These are phyloP conservation scores for Labeo catla DNA, from an alignment of 2,113 vertebrate species.

Conservation along the genomic window DNA sequence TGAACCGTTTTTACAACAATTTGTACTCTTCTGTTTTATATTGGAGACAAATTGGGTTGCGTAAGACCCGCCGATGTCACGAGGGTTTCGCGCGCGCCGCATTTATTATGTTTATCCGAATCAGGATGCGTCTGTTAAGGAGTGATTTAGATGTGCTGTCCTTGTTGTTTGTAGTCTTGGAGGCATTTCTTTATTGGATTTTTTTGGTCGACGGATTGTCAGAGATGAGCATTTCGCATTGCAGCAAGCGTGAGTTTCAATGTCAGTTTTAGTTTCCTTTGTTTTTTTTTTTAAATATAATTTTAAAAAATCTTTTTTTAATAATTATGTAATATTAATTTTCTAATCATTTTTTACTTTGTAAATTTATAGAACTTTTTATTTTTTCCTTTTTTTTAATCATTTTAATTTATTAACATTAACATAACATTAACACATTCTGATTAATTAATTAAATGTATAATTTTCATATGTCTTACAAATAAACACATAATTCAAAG, in stretches of 20 bases:
- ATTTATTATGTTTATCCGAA: slow-evolving; percentile 38
- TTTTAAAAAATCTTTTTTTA: too few species aligned
- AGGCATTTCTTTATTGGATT: not conserved
- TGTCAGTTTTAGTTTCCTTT: not conserved
- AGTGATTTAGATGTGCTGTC: slow-evolving; percentile 5
- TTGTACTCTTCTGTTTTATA: slow-evolving; percentile 35
- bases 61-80: not conserved
- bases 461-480: too few species aligned
- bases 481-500: too few species aligned
- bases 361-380: too few species aligned
- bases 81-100: not conserved
- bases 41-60: slow-evolving; percentile 10
- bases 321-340: too few species aligned
- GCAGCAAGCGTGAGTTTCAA: not conserved
- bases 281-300: too few species aligned
- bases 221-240: not conserved
- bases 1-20: slow-evolving; percentile 24
- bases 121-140: slow-evolving; percentile 9
- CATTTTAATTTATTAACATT: too few species aligned
- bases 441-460: too few species aligned
- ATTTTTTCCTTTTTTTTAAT: too few species aligned
- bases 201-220: not conserved
- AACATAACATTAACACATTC: too few species aligned
- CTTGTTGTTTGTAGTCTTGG: not conserved
- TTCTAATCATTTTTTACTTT: too few species aligned